phyloP scores from a whole-genome alignment of 1,140 invertebrate genomes.

The Diprion similis region DNA sequence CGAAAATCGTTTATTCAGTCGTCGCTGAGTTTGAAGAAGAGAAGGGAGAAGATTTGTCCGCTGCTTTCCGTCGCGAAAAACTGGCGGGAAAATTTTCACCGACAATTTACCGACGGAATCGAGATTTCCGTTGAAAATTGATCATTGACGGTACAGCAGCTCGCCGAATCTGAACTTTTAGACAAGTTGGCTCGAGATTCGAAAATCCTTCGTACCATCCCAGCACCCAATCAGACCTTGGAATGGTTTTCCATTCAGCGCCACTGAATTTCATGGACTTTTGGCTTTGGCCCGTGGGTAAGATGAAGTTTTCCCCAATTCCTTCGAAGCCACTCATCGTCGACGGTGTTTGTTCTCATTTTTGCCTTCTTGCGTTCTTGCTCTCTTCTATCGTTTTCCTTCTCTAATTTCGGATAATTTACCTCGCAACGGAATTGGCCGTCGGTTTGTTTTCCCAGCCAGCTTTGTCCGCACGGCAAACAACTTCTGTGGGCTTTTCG shows the following conservation, averaged over 20 bases:
- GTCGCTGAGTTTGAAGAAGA: too few species aligned
- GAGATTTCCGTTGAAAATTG: too few species aligned
- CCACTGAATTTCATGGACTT: not conserved
- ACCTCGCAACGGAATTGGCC: not conserved
- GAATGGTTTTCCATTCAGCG: not conserved
- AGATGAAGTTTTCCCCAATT: not conserved
- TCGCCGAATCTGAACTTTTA: too few species aligned
- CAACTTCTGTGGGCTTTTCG: not conserved
- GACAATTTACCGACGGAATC: too few species aligned
- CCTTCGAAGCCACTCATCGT: too few species aligned
- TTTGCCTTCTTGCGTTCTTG: not conserved
- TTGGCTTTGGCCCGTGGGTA: not conserved
- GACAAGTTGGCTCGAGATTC: not conserved
- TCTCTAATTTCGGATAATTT: too few species aligned
- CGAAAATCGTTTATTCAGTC: too few species aligned
- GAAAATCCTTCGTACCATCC: not conserved
- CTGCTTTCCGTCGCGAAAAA: too few species aligned
- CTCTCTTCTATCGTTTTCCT: not conserved
- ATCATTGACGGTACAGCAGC: too few species aligned
- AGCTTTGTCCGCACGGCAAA: not conserved
- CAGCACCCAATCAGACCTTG: not conserved
- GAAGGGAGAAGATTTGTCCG: too few species aligned
- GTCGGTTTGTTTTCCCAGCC: not conserved
- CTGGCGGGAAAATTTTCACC: too few species aligned
- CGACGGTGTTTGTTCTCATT: too few species aligned